These are phyloP conservation scores for Centropus unirufus DNA, from an alignment of 2,113 vertebrate genomes.

Conservation along the genomic window DNA sequence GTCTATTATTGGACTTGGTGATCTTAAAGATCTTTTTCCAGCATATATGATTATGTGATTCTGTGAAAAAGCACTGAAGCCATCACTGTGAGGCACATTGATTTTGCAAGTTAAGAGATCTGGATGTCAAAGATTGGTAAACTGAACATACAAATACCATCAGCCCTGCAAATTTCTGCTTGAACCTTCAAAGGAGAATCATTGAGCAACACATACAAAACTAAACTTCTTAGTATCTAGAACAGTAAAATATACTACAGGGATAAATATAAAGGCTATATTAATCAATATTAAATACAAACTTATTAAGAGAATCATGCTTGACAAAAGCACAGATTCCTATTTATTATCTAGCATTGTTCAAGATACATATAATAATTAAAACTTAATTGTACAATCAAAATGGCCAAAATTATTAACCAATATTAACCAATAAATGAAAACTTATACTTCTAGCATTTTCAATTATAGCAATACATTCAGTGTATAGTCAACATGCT, in stretches of 20 bases:
- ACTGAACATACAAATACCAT: background rate
- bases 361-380: background rate
- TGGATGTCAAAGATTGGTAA: background rate
- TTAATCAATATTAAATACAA: slow-evolving; percentile 25
- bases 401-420: slow-evolving; percentile 37
- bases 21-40: no score
- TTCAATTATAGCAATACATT: background rate
- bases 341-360: background rate
- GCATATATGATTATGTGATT: no score
- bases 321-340: background rate
- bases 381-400: slow-evolving; percentile 4
- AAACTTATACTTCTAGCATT: background rate
- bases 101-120: background rate
- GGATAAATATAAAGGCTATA: background rate
- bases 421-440: background rate
- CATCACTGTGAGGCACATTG: background rate
- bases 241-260: background rate
- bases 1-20: no score
- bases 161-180: background rate
- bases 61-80: background rate
- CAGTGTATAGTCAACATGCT: background rate
- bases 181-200: background rate
- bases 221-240: background rate
- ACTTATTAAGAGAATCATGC: background rate
- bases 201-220: background rate